phyloP scores from a whole-genome alignment of 2,888 invertebrate genomes.

The Archaeoteleia sp. region DNA sequence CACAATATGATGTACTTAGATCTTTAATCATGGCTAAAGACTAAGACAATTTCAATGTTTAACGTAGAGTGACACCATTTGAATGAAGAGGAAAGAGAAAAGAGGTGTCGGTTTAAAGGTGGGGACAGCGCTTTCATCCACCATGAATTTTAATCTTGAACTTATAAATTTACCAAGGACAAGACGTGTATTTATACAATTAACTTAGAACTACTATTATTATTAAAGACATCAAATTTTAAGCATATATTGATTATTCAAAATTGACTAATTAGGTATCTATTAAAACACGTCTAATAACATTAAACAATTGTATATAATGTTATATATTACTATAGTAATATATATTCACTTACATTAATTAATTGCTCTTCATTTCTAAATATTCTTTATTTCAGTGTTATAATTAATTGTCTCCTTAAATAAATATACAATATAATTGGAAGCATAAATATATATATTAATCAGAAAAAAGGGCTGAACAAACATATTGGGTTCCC shows the following conservation, averaged over 20 bases:
- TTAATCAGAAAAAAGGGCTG: no score
- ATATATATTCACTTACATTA: constrained; percentile 3
- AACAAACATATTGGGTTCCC: no score
- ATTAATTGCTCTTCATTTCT: constrained; percentile 10
- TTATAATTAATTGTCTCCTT: no score
- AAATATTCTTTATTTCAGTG: no score
- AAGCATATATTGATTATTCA: background rate
- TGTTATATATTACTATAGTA: constrained; percentile 9
- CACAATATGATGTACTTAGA: background rate
- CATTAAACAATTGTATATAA: background rate
- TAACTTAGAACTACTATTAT: constrained; percentile 10
- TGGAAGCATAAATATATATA: no score
- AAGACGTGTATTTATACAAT: constrained; percentile 27
- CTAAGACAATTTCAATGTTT: constrained; percentile 41
- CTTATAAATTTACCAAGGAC: constrained; percentile 36
- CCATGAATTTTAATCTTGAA: constrained; percentile 45
- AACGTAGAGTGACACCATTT: constrained; percentile 35
- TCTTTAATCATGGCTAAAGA: constrained; percentile 26
- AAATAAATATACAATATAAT: no score
- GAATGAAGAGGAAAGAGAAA: constrained; percentile 32
- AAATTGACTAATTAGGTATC: background rate
- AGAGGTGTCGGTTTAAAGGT: constrained; percentile 31
- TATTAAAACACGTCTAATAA: background rate
- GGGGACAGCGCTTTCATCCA: constrained; percentile 50
- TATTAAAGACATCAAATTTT: constrained; percentile 1